These are phyloP conservation scores for Lamellibrachia luymesi DNA, from an alignment of 1,140 invertebrate genomes.

Conservation along the genomic window DNA sequence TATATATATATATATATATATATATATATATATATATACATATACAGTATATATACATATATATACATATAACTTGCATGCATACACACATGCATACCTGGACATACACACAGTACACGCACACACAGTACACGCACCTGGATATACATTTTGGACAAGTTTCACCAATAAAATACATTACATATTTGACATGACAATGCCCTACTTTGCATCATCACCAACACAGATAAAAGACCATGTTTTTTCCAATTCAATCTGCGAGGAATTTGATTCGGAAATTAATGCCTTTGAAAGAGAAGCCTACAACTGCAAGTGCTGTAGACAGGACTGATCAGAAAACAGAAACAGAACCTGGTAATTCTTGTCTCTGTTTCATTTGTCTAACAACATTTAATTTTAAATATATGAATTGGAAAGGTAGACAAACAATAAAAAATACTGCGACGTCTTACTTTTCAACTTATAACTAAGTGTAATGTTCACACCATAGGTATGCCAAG, in stretches of 20 bases:
- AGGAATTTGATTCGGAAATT: background rate
- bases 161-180: background rate
- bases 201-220: background rate
- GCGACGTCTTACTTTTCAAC: background rate
- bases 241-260: background rate
- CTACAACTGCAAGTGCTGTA: background rate
- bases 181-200: background rate
- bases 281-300: background rate
- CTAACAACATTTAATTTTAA: background rate
- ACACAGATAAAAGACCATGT: background rate
- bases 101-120: too few species aligned
- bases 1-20: too few species aligned
- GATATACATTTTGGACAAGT: too few species aligned
- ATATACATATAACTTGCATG: too few species aligned
- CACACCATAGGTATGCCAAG: background rate
- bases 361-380: background rate
- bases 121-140: too few species aligned
- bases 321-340: background rate
- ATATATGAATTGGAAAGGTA: background rate
- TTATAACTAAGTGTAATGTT: background rate
- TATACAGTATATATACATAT: too few species aligned
- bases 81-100: too few species aligned
- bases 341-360: background rate
- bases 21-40: too few species aligned
- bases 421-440: background rate